Percentiles rank a stretch among this genome's conserved stretches.
phyloP scores from a whole-genome alignment of 2,888 invertebrate species.

The Rhamphomyia laevipes region DNA sequence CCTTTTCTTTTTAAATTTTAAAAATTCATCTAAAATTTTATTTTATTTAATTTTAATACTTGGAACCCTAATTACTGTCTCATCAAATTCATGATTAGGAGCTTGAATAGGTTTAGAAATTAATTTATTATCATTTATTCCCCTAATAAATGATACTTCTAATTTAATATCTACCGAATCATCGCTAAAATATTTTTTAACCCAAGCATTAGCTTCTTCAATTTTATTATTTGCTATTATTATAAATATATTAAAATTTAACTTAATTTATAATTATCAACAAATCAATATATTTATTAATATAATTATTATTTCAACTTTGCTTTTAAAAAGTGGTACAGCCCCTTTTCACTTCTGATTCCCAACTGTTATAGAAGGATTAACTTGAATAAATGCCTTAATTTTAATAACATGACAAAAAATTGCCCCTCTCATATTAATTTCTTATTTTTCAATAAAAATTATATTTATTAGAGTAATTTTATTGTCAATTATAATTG shows the following conservation, averaged over 20 bases:
- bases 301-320: conserved; percentile 34
- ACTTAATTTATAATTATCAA: conserved; percentile 23
- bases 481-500: conserved; percentile 39
- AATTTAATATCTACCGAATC: conserved; percentile 43
- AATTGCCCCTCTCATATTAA: conserved; percentile 47
- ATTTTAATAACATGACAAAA: conserved; percentile 53
- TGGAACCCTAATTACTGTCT: conserved; percentile 41
- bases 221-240: conserved; percentile 41
- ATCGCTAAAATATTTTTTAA: conserved; percentile 49
- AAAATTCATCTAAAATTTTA: conserved; percentile 40
- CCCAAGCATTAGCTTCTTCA: conserved; percentile 46
- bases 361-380: conserved; percentile 45
- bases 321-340: conserved; percentile 45
- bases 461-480: conserved; percentile 39
- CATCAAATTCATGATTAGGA: conserved; percentile 37
- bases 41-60: conserved; percentile 41
- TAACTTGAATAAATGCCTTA: conserved; percentile 45
- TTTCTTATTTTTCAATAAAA: conserved; percentile 39
- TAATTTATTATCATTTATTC: conserved; percentile 49
- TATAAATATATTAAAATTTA: conserved; percentile 24
- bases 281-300: conserved; percentile 20
- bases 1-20: conserved; percentile 44
- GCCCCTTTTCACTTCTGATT: conserved; percentile 50
- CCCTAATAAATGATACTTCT: conserved; percentile 41
- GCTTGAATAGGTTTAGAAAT: conserved; percentile 52